phyloP scores from a whole-genome alignment of 2,113 vertebrate species.

The Puma concolor region DNA sequence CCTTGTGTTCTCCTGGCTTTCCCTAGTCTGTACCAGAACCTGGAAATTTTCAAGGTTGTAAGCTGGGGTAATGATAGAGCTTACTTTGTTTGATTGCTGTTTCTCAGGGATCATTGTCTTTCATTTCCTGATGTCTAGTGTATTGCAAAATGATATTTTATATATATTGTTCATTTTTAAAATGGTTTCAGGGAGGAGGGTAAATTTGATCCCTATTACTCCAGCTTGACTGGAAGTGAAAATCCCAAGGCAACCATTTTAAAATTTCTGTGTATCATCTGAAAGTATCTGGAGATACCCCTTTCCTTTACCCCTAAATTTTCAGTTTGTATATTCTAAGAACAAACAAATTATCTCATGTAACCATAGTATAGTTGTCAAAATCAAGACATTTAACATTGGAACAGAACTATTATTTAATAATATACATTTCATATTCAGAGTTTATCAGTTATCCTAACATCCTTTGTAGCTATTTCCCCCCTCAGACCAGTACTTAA shows the following conservation, averaged over 20 bases:
- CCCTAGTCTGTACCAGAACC: not conserved
- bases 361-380: not conserved
- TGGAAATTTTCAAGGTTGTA: not conserved
- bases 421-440: not conserved
- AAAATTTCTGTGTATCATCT: not conserved
- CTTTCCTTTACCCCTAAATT: not conserved
- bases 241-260: not conserved
- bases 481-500: not conserved
- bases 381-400: not conserved
- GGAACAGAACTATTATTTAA: not conserved
- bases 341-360: not conserved
- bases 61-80: not conserved
- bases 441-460: not conserved
- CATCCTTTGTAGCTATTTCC: not conserved
- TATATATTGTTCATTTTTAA: not conserved
- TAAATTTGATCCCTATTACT: not conserved
- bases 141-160: not conserved
- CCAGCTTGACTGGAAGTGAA: not conserved
- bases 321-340: not conserved
- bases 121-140: not conserved
- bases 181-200: not conserved
- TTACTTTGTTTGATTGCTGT: slow-evolving; percentile 1
- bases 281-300: not conserved
- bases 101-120: not conserved
- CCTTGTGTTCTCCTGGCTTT: not conserved